Evolutionary conservation across 2,888 invertebrate genomes (phyloP).

Genomic region (Drosophila percnosoma): DNA sequence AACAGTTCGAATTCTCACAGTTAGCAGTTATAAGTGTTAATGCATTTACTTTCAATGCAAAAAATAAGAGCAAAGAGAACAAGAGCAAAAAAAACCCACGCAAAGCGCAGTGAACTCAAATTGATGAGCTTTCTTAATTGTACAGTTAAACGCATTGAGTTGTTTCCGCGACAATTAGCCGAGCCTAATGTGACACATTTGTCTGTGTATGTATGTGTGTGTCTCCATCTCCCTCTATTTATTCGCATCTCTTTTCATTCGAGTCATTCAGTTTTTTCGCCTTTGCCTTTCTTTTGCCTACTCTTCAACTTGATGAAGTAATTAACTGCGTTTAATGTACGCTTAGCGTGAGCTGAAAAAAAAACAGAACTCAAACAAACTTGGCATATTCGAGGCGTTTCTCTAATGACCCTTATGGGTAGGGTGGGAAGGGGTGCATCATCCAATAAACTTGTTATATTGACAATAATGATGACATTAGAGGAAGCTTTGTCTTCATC

Average conservation of each 20-base stretch:
- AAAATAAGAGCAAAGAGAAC: not conserved
- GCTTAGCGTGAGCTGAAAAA: conserved; percentile 52
- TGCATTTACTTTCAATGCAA: conserved; percentile 16
- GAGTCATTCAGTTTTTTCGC: conserved; percentile 24
- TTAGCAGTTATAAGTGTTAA: conserved; percentile 1
- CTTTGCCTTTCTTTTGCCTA: conserved; percentile 31
- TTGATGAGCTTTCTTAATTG: conserved; percentile 31
- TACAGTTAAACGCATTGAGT: conserved; percentile 17
- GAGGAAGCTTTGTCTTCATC: conserved; percentile 62
- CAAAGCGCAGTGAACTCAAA: conserved; percentile 22
- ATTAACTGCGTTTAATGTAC: conserved; percentile 73
- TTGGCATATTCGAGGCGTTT: conserved; percentile 61
- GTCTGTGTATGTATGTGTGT: conserved; percentile 9
- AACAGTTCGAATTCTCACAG: not conserved
- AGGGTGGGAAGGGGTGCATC: conserved; percentile 3
- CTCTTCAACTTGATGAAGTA: conserved; percentile 72
- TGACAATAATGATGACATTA: conserved; percentile 77
- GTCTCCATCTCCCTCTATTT: conserved; percentile 36
- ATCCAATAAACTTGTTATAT: conserved; percentile 77
- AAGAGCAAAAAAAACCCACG: not conserved
- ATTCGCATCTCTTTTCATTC: conserved; percentile 40
- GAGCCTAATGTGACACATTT: conserved; percentile 54
- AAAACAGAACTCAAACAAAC: conserved; percentile 46
- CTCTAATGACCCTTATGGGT: conserved; percentile 56
- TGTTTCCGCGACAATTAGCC: conserved; percentile 59